Evolutionary conservation across 64 coral and sea anemone genomes (phyloP).

Genomic region (Montipora sp.): DNA sequence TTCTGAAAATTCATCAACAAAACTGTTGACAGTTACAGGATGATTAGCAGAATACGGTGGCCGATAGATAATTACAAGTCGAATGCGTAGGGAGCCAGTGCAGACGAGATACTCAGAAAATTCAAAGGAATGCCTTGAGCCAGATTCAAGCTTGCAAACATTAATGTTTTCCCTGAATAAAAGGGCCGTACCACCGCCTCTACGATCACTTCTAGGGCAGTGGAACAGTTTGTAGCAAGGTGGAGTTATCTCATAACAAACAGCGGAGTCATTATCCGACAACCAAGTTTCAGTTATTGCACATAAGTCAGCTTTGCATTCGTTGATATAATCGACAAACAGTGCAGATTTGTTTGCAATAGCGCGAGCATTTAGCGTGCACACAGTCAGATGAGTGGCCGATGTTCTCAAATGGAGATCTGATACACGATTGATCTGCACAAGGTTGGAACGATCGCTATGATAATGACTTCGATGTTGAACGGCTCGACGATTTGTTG

Average conservation of each 20-base stretch:
- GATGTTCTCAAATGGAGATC: constrained; percentile 27
- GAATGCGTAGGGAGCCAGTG: not conserved
- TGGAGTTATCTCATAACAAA: not conserved
- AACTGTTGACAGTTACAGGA: constrained; percentile 14
- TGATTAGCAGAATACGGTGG: constrained; percentile 37
- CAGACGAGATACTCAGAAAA: constrained; percentile 60
- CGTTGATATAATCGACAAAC: constrained; percentile 46
- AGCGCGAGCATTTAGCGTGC: constrained; percentile 34
- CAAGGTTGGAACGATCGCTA: constrained; percentile 20
- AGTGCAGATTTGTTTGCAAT: constrained; percentile 32
- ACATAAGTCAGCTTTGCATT: constrained; percentile 51
- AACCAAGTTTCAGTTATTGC: constrained; percentile 45
- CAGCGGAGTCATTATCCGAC: constrained; percentile 18
- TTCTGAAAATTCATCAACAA: constrained; percentile 26
- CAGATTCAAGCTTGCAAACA: constrained; percentile 42
- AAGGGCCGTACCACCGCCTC: constrained; percentile 66
- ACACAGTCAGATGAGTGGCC: constrained; percentile 22
- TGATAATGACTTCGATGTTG: constrained; percentile 25
- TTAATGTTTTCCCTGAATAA: constrained; percentile 52
- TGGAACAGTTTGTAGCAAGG: constrained; percentile 56
- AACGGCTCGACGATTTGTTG: constrained; percentile 23
- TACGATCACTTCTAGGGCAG: constrained; percentile 37
- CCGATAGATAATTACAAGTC: constrained; percentile 41
- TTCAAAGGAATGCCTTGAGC: constrained; percentile 59
- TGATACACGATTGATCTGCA: constrained; percentile 21